Percentiles rank a stretch among this genome's conserved stretches.
These are phyloP conservation scores for Piezodorus guildinii DNA, from an alignment of 1,140 invertebrate species.

Conservation along the genomic window DNA sequence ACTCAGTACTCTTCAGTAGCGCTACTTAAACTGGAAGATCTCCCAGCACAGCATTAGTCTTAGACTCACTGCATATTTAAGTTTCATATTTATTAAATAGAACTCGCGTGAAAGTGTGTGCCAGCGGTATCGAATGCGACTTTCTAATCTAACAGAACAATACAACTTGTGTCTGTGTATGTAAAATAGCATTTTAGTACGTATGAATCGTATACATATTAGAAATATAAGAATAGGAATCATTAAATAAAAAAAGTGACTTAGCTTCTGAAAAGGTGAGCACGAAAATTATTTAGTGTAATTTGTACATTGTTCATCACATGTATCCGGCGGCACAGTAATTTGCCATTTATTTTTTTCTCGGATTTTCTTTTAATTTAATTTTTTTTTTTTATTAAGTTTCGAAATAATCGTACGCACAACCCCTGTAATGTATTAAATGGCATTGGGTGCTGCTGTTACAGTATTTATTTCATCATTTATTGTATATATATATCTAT, in stretches of 20 bases:
- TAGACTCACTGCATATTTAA: neutral
- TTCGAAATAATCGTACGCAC: neutral
- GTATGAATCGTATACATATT: slow-evolving; percentile 1
- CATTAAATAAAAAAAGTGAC: slow-evolving; percentile 14
- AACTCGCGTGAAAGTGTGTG: slow-evolving; percentile 15
- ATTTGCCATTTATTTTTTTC: neutral
- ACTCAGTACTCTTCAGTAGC: slow-evolving; percentile 70
- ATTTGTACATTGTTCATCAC: neutral
- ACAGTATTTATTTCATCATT: neutral
- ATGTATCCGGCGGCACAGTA: neutral
- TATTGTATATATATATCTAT: slow-evolving; percentile 1
- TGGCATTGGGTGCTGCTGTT: slow-evolving; percentile 7
- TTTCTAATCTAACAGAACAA: slow-evolving; percentile 11
- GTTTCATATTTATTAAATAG: slow-evolving; percentile 16
- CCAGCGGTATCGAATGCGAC: neutral
- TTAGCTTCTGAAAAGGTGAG: slow-evolving; percentile 8
- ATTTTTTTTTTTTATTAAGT: neutral
- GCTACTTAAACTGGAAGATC: slow-evolving; percentile 53
- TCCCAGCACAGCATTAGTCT: slow-evolving; percentile 10
- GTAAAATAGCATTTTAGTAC: slow-evolving; percentile 9
- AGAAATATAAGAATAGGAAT: slow-evolving; percentile 11
- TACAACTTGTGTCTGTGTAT: neutral
- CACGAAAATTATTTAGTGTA: neutral
- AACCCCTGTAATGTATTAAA: neutral
- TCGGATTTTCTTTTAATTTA: neutral